Evolutionary conservation across 2,888 invertebrate species (phyloP).

Genomic region (Drosophila limbata): DNA sequence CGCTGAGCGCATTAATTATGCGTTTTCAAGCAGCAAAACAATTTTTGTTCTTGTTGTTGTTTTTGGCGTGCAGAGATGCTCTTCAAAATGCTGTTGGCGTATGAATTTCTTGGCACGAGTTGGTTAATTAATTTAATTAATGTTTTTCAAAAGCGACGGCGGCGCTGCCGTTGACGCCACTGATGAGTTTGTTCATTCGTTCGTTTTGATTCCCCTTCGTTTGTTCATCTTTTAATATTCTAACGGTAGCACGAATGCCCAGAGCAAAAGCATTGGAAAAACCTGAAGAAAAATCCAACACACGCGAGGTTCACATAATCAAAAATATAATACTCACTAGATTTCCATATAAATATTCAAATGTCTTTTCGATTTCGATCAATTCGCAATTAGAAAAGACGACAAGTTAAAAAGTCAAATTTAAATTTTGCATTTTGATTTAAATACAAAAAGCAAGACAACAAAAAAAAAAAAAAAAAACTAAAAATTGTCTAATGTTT

Average conservation of each 20-base stretch:
- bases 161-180: constrained; percentile 55
- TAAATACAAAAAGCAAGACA: constrained; percentile 12
- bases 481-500: constrained; percentile 30
- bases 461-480: background rate
- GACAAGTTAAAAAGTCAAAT: background rate
- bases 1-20: constrained; percentile 80
- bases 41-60: constrained; percentile 14
- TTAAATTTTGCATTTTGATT: constrained; percentile 27
- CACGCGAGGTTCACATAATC: constrained; percentile 32
- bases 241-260: constrained; percentile 70
- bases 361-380: constrained; percentile 44
- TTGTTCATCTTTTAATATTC: constrained; percentile 39
- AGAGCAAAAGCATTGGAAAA: constrained; percentile 46
- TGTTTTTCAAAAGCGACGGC: constrained; percentile 74
- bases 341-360: constrained; percentile 54
- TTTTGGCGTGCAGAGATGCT: constrained; percentile 46
- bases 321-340: constrained; percentile 1
- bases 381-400: constrained; percentile 48
- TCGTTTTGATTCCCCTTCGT: background rate
- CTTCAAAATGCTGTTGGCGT: constrained; percentile 26
- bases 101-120: constrained; percentile 77
- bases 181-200: constrained; percentile 54
- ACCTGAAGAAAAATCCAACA: constrained; percentile 30
- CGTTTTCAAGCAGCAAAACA: constrained; percentile 69
- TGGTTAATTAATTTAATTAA: constrained; percentile 79